Base-by-base conservation (phyloP, 2,113 vertebrate genomes). In the Cyprinodon tularosa region DNA sequence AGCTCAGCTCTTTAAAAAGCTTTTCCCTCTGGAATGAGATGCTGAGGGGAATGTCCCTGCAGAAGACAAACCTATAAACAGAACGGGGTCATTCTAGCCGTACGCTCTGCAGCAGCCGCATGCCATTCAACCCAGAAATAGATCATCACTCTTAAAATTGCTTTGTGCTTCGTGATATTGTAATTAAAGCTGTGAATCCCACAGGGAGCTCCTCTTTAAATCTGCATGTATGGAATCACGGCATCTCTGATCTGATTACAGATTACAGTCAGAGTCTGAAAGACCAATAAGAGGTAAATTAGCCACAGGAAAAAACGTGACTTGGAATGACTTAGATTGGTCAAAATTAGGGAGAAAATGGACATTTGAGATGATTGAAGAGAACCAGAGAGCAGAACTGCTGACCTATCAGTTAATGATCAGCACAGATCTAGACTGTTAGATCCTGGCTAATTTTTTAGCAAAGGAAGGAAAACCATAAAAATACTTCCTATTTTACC, bases 1-100 rank as follows among this genome's bases (percentile, higher is more conserved):
- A 90, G 82, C 89, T 75, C 86, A 80, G 81, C 84, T 79, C 82
- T 92, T 93, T 90, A 92, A 92, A 93, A 93, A 89, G 86, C 87
- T 84, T 85, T 81, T 89, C 89, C 88, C 89, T 81, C 70, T 84
- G 88, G 87, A 86, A 87, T 87, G 90, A 90, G 86, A 91, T 85
- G 89, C 86, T 86, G 76, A 72, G 68, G 72, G 72, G 86, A 91
- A 92, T 91, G 87, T 86, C 80, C 79, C 85, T 63, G 70, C 69
- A 70, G 85, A 87, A 86, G 75, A 84, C 81, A 74, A 71, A 85
- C 82, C 93, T 93, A 93, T 82, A 93, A 93, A 93, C 84, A 93
- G 88, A 89, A 74, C 74, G 45, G 75, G 36, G 45, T 78, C 88
- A 90, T 91, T 88, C 80, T 83, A 70, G 72, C 80, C 81, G 76